These are phyloP conservation scores for Gnathonemus longibarbis DNA, from an alignment of 2,113 vertebrate species.

Conservation along the genomic window DNA sequence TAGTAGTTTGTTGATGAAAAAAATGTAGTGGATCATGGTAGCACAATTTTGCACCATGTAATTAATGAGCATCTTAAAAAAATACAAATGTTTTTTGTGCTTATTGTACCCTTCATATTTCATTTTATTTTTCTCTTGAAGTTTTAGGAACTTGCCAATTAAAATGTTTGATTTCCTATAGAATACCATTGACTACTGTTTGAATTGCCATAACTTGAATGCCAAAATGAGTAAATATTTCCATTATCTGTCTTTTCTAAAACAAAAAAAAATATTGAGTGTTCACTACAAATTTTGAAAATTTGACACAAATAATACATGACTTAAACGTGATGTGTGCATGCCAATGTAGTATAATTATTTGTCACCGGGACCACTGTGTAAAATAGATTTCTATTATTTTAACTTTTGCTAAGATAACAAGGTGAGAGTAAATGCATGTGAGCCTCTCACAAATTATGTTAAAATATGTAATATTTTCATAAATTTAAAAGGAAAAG, in stretches of 20 bases:
- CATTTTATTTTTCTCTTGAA: background rate
- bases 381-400: background rate
- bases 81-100: constrained; percentile 20
- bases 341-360: background rate
- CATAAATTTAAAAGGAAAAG: background rate
- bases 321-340: background rate
- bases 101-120: constrained; percentile 26
- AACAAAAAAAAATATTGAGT: too few relatives aligned
- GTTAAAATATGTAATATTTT: background rate
- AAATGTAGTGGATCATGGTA: constrained; percentile 34
- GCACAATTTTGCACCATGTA: constrained; percentile 29
- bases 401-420: background rate
- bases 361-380: background rate
- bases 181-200: background rate
- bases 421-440: background rate
- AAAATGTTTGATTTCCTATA: constrained; percentile 10
- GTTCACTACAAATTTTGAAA: background rate
- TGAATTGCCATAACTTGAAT: constrained; percentile 19
- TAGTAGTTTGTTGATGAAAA: constrained; percentile 42
- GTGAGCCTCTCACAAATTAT: background rate
- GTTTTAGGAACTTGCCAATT: constrained; percentile 20
- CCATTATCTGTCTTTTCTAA: background rate
- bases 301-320: background rate
- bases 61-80: constrained; percentile 25
- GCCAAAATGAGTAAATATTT: constrained; percentile 22